Conservation (phyloP, 53 echinoderm and acorn worm species). For the Apostichopus leukothele region DNA sequence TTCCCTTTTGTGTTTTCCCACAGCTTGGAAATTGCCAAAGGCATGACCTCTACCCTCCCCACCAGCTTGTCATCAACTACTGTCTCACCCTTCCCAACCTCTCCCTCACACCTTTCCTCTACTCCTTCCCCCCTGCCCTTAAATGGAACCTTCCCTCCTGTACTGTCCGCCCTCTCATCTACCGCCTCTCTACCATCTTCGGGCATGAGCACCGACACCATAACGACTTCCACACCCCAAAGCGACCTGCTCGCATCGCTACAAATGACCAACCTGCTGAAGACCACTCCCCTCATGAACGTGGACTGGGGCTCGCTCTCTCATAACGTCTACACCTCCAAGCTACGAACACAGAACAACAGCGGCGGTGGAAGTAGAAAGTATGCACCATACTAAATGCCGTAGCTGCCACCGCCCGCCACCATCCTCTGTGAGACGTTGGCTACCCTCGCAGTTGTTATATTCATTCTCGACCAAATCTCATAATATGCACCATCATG, state of each 20-base stretch:
- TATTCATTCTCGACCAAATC: conserved; percentile 42
- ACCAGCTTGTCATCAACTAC: conserved; percentile 91
- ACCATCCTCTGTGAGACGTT: not conserved
- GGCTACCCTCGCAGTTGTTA: not conserved
- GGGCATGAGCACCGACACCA: conserved; percentile 60
- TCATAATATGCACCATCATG: not conserved
- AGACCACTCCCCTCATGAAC: conserved; percentile 87
- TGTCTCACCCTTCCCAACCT: conserved; percentile 88
- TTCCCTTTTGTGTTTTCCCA: conserved; percentile 75
- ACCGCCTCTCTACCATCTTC: conserved; percentile 62
- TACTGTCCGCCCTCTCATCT: conserved; percentile 69
- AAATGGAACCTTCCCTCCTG: conserved; percentile 54
- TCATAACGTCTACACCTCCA: conserved; percentile 77
- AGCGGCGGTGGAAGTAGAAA: conserved; percentile 84
- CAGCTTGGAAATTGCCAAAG: conserved; percentile 99
- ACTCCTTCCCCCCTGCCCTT: conserved; percentile 65
- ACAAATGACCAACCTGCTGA: conserved; percentile 77
- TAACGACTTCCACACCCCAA: conserved; percentile 47
- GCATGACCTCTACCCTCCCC: conserved; percentile 98
- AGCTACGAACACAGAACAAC: conserved; percentile 79
- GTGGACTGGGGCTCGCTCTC: conserved; percentile 80
- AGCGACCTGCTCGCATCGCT: conserved; percentile 48
- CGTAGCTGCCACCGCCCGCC: not conserved
- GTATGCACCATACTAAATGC: conserved; percentile 94
- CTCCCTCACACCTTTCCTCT: conserved; percentile 83